These are phyloP conservation scores for Cotesia typhae DNA, from an alignment of 1,140 invertebrate species.

Conservation along the genomic window DNA sequence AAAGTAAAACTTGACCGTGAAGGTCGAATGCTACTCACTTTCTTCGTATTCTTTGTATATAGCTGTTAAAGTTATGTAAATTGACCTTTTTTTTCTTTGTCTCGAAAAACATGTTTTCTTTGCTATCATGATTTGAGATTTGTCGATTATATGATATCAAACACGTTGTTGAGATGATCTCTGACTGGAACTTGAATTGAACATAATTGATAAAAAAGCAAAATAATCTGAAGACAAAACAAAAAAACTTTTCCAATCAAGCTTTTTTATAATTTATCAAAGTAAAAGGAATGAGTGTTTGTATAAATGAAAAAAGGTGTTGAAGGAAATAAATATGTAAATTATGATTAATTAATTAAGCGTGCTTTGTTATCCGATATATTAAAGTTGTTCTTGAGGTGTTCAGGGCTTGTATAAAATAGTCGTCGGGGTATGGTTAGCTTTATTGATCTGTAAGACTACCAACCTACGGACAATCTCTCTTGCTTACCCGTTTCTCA, in stretches of 20 bases:
- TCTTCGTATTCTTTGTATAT: constrained; percentile 23
- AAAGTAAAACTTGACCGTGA: constrained; percentile 30
- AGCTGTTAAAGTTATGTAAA: constrained; percentile 10
- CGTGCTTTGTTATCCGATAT: constrained; percentile 62
- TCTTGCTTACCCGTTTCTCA: constrained; percentile 35
- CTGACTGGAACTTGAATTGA: too few relatives aligned
- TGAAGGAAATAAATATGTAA: constrained; percentile 29
- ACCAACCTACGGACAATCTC: constrained; percentile 59
- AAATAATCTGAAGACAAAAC: too few relatives aligned
- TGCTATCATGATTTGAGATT: constrained; percentile 42
- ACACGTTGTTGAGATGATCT: too few relatives aligned
- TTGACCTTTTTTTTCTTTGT: constrained; percentile 6
- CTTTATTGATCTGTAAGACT: constrained; percentile 69
- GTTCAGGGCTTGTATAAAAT: constrained; percentile 41
- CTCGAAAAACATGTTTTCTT: not conserved
- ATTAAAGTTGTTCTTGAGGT: constrained; percentile 65
- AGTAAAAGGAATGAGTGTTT: not conserved
- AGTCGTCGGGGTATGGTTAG: constrained; percentile 59
- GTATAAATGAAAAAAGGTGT: constrained; percentile 7
- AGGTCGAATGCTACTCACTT: constrained; percentile 32
- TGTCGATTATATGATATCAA: constrained; percentile 36
- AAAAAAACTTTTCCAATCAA: too few relatives aligned
- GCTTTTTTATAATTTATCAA: not conserved
- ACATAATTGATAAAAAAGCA: too few relatives aligned
- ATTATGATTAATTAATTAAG: constrained; percentile 59